These are phyloP conservation scores for Daptonema setosum DNA, from an alignment of 2,888 invertebrate genomes.

Conservation along the genomic window DNA sequence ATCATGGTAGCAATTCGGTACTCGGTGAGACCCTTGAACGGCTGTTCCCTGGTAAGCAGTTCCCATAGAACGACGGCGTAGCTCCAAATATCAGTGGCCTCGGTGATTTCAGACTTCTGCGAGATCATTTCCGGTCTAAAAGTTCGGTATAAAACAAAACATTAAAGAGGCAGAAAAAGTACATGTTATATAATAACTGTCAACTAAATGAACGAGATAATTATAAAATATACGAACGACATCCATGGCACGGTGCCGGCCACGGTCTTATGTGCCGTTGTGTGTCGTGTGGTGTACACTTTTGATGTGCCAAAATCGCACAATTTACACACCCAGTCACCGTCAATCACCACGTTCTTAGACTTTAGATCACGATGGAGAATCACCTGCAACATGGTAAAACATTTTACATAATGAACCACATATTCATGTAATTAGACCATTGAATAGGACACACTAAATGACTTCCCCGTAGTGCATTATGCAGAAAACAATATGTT, in stretches of 20 bases:
- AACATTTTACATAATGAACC: not conserved
- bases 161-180: not conserved
- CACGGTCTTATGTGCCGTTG: too few relatives aligned
- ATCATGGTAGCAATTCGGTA: slow-evolving; percentile 32
- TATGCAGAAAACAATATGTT: too few relatives aligned
- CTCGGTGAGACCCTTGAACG: slow-evolving; percentile 28
- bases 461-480: too few relatives aligned
- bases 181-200: not conserved
- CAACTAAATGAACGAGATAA: not conserved
- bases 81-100: slow-evolving; percentile 6
- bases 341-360: slow-evolving; percentile 23
- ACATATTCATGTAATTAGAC: not conserved
- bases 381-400: not conserved
- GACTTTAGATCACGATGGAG: slow-evolving; percentile 32
- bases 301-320: slow-evolving; percentile 33
- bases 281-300: slow-evolving; percentile 28
- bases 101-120: slow-evolving; percentile 1
- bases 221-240: slow-evolving; percentile 9
- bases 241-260: slow-evolving; percentile 34
- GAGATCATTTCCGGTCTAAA: slow-evolving; percentile 7
- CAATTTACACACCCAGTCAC: slow-evolving; percentile 21
- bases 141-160: not conserved
- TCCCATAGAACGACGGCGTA: slow-evolving; percentile 28
- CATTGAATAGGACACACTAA: too few relatives aligned
- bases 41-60: slow-evolving; percentile 30